Conservation (phyloP, 2,113 vertebrate genomes). For the Chaenogobius annularis region DNA sequence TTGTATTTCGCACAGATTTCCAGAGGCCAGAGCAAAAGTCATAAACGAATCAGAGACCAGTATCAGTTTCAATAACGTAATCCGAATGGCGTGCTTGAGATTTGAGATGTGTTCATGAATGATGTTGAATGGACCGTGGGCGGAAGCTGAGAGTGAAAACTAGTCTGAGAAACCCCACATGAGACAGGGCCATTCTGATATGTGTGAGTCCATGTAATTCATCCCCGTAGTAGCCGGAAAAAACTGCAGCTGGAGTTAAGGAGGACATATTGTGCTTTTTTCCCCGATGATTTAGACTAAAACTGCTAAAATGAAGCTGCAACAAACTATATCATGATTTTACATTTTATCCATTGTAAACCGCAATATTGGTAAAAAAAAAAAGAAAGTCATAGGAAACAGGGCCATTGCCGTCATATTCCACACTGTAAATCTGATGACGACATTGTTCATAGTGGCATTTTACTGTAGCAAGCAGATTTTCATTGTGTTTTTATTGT, state of each 20-base stretch:
- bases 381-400: no score
- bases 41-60: neutral
- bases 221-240: neutral
- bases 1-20: neutral
- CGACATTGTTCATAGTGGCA: no score
- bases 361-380: no score
- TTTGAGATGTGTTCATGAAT: neutral
- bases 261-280: no score
- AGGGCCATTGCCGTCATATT: no score
- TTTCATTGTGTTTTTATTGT: no score
- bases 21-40: neutral
- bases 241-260: neutral
- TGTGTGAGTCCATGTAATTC: neutral
- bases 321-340: no score
- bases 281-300: no score
- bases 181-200: neutral
- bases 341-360: no score
- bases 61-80: slow-evolving; percentile 7
- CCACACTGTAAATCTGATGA: no score
- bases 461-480: no score
- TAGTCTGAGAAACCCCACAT: neutral
- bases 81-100: neutral
- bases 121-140: slow-evolving; percentile 2
- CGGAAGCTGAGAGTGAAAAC: neutral
- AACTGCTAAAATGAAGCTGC: no score